Conservation (phyloP, 2,797 vertebrate genomes). For the Bufotes viridis region DNA sequence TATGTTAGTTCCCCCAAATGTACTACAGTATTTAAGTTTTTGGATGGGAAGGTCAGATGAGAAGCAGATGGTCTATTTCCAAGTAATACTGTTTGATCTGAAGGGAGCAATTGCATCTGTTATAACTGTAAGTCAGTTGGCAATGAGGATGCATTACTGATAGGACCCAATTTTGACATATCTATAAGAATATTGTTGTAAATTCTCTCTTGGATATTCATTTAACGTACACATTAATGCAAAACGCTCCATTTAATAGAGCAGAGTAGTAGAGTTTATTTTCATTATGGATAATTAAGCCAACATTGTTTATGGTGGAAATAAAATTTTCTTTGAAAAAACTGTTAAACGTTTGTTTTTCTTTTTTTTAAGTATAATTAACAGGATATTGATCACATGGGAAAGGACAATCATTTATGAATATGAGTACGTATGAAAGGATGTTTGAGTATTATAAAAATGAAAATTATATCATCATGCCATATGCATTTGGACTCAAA, state of each 20-base stretch:
- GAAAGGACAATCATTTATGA: neutral
- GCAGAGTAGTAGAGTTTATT: neutral
- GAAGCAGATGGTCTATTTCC: conserved; percentile 40
- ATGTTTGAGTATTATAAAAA: neutral
- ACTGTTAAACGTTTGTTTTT: too few relatives aligned
- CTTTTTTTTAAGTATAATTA: too few relatives aligned
- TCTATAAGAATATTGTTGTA: conserved; percentile 8
- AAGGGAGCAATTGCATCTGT: conserved; percentile 28
- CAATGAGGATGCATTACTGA: conserved; percentile 15
- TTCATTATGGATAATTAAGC: conserved; percentile 21
- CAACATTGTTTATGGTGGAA: neutral
- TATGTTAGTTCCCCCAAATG: conserved; percentile 34
- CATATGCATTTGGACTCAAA: too few relatives aligned
- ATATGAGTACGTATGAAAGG: neutral
- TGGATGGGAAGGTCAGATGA: conserved; percentile 31
- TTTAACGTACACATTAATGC: neutral
- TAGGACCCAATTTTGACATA: neutral
- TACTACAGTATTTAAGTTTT: conserved; percentile 25
- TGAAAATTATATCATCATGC: too few relatives aligned
- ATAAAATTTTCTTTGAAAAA: neutral
- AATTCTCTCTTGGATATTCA: neutral
- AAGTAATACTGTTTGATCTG: conserved; percentile 29
- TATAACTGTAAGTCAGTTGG: conserved; percentile 22
- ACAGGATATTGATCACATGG: neutral
- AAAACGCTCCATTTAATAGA: neutral